Percentiles rank a stretch among this genome's conserved stretches.
phyloP scores from a whole-genome alignment of 30 jellyfish, hydroid and myxozoan species.

The Turritopsis dohrnii region DNA sequence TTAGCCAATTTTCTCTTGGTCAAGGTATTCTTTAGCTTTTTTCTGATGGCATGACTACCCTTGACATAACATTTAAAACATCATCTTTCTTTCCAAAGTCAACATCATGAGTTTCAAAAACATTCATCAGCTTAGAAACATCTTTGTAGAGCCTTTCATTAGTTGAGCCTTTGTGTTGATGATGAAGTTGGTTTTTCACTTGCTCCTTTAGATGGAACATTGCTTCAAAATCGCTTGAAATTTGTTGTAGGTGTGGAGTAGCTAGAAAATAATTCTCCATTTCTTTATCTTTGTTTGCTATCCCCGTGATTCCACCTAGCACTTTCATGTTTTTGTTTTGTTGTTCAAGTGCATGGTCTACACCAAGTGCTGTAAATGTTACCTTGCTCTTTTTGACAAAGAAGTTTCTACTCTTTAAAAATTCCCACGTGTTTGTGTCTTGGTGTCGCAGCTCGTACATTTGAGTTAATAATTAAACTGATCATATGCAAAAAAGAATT shows the following conservation, averaged over 20 bases:
- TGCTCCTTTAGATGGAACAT: too few species aligned
- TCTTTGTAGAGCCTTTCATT: not conserved
- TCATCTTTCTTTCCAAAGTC: not conserved
- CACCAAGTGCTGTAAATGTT: not conserved
- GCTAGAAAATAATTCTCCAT: not conserved
- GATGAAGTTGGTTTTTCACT: too few species aligned
- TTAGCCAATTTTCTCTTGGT: not conserved
- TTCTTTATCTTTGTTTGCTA: not conserved
- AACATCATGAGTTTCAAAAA: not conserved
- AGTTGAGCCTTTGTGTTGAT: not conserved
- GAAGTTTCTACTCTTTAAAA: not conserved
- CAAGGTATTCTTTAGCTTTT: not conserved
- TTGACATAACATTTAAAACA: not conserved
- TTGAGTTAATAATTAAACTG: not conserved
- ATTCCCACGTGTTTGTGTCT: not conserved
- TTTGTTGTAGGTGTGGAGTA: not conserved
- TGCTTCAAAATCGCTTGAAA: not conserved
- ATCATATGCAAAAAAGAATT: not conserved
- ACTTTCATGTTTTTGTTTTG: too few species aligned
- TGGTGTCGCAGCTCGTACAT: not conserved
- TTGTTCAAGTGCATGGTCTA: too few species aligned
- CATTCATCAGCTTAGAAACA: not conserved
- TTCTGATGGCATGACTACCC: not conserved
- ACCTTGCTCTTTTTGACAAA: not conserved
- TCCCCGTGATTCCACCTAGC: not conserved